These are phyloP conservation scores for Caenorhabditis panamensis DNA, from an alignment of 2,888 invertebrate species.

Conservation along the genomic window DNA sequence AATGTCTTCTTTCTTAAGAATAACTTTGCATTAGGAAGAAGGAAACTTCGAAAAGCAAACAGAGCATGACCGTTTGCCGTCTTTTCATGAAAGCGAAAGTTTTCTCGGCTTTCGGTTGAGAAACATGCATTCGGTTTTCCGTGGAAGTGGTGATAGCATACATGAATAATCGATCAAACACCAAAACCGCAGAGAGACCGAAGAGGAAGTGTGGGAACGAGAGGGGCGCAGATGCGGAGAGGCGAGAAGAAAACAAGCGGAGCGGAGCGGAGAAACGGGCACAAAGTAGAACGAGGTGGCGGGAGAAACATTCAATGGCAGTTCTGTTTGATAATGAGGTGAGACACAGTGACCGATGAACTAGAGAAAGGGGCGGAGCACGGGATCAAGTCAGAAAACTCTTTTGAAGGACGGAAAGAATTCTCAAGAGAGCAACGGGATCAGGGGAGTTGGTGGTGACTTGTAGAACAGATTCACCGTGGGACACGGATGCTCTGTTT, in stretches of 20 bases:
- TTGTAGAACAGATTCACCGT: too few species aligned
- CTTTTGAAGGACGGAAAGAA: conserved; percentile 15
- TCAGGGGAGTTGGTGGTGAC: too few species aligned
- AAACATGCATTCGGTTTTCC: conserved; percentile 39
- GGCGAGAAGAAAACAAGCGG: conserved; percentile 34
- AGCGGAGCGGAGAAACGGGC: conserved; percentile 29
- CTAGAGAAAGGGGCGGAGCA: conserved; percentile 15
- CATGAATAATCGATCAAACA: conserved; percentile 57
- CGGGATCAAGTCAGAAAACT: conserved; percentile 28
- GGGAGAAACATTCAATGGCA: not conserved
- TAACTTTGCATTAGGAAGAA: not conserved
- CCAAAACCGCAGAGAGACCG: conserved; percentile 6
- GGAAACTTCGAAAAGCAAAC: conserved; percentile 2
- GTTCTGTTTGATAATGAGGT: not conserved
- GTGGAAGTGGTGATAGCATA: conserved; percentile 42
- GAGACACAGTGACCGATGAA: conserved; percentile 7
- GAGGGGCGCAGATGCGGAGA: conserved; percentile 27
- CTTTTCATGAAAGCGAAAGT: conserved; percentile 10
- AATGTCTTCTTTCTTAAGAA: not conserved
- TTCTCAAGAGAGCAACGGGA: not conserved
- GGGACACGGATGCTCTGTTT: too few species aligned
- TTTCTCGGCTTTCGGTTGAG: conserved; percentile 21
- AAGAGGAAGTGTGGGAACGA: conserved; percentile 27
- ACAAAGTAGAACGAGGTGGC: conserved; percentile 12
- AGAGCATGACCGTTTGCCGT: not conserved